Evolutionary conservation across 2,797 vertebrate genomes (phyloP), one percentile per base, ranked within the genome.

Genomic region (Champsocephalus esox): DNA sequence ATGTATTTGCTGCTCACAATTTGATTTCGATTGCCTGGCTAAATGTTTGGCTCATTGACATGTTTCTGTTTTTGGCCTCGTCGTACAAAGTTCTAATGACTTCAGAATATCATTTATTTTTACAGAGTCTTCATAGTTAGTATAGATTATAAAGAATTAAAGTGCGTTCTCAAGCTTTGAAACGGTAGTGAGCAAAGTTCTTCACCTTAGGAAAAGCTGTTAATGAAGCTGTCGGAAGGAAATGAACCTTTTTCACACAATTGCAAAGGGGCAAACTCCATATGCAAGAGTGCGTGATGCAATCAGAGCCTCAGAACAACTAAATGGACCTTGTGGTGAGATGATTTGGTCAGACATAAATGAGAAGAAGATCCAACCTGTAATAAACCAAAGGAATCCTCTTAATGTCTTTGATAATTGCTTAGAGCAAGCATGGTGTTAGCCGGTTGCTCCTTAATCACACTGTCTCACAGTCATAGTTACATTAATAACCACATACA

Each of bases 401-500:
- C 38, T 46, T 34, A 34, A 60, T 52, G 46, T 64, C 9, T 69
- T n/a, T 60, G 16, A 70, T 57, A 32, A 60, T 54, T 55, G 11
- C 51, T 70, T 60, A 9, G 55, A 59, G 2, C 44, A 61, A 16
- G 32, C 16, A 32, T 55, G 43, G 34, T 41, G 17, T 46, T n/a
- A 43, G 50, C 58, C 5, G 1, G 17, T 52, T 49, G 19, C 34
- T 57, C 10, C 17, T 51, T 17, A 57, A 66, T 73, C 17, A 19
- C 34, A 17, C 9, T 28, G 45, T 19, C 49, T 75, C 10, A 32
- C 57, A 41, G 60, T 60, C 34, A 41, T 10, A 48, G 46, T 62
- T 45, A 49, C 3, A 60, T 52, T 61, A 58, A 66, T 75, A 64
- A 69, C 38, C 12, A 51, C 17, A 28, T 48, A 41, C 52, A 63